These are phyloP conservation scores for Herpailurus yagouaroundi DNA, from an alignment of 2,113 vertebrate species.

Conservation along the genomic window DNA sequence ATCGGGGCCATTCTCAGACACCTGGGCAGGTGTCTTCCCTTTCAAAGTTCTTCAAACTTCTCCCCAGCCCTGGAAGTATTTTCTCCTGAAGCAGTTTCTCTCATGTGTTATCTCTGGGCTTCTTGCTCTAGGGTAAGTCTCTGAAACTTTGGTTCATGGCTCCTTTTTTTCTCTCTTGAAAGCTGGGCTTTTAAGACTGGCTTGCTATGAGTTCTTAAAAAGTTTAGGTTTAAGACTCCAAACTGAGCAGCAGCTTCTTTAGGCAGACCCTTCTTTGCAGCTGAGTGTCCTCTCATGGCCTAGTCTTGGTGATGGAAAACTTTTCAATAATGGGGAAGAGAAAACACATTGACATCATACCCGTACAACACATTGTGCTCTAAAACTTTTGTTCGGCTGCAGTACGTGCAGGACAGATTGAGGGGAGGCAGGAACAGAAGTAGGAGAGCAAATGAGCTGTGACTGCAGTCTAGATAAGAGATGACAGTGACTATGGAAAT, in stretches of 20 bases:
- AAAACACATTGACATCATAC: not conserved
- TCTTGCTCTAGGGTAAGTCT: not conserved
- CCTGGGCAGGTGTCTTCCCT: not conserved
- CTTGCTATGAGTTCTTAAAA: not conserved
- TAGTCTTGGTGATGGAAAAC: not conserved
- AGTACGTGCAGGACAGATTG: not conserved
- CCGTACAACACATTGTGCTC: too few species aligned
- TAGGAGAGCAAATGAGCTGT: not conserved
- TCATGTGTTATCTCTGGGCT: not conserved
- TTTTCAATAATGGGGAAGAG: not conserved
- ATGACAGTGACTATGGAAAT: not conserved
- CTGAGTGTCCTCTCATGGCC: not conserved
- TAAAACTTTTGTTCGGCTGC: not conserved
- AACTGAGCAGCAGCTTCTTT: not conserved
- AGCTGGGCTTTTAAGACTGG: not conserved
- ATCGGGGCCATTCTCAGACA: not conserved
- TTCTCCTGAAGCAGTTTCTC: too few species aligned
- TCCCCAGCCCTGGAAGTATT: not conserved
- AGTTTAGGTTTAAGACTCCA: not conserved
- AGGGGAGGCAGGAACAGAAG: not conserved
- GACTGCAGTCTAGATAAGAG: not conserved
- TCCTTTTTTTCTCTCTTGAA: not conserved
- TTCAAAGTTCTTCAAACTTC: not conserved
- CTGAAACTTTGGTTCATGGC: not conserved
- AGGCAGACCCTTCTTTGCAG: not conserved